phyloP scores from a whole-genome alignment of 2,888 invertebrate species.

The Drosophila nigricruria region DNA sequence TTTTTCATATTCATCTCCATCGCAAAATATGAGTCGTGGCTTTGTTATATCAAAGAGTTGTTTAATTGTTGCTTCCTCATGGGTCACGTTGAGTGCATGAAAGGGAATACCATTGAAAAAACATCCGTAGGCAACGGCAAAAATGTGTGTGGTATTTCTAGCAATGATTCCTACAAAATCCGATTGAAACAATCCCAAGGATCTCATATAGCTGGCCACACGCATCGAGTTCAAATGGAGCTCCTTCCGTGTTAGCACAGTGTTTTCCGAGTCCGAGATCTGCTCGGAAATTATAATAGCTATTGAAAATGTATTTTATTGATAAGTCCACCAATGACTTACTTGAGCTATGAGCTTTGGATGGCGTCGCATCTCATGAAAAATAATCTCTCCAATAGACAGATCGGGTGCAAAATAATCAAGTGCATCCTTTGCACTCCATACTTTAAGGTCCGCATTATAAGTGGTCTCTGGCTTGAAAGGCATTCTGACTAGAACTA shows the following conservation, averaged over 20 bases:
- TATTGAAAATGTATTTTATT: no score
- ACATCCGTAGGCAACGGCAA: constrained; percentile 67
- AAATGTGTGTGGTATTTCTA: constrained; percentile 70
- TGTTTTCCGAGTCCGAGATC: constrained; percentile 70
- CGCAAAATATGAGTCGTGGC: constrained; percentile 67
- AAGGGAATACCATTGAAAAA: constrained; percentile 74
- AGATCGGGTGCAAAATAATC: constrained; percentile 46
- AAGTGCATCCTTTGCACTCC: constrained; percentile 37
- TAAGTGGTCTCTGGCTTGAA: constrained; percentile 31
- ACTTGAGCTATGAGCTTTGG: constrained; percentile 51
- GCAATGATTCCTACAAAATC: constrained; percentile 77
- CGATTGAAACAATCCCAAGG: constrained; percentile 55
- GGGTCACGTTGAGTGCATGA: constrained; percentile 62
- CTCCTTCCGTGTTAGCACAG: constrained; percentile 50
- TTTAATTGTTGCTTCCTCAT: constrained; percentile 52
- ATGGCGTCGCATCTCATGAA: constrained; percentile 57
- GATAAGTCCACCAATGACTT: no score
- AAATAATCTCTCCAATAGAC: constrained; percentile 63
- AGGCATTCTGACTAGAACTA: constrained; percentile 18
- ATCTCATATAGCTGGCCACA: constrained; percentile 64
- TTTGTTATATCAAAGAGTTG: constrained; percentile 64
- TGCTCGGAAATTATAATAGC: no score
- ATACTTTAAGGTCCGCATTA: constrained; percentile 44
- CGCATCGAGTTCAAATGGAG: constrained; percentile 61
- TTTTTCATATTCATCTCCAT: constrained; percentile 66